These are phyloP conservation scores for Stenichneumon culpator DNA, from an alignment of 2,888 invertebrate species.

Conservation along the genomic window DNA sequence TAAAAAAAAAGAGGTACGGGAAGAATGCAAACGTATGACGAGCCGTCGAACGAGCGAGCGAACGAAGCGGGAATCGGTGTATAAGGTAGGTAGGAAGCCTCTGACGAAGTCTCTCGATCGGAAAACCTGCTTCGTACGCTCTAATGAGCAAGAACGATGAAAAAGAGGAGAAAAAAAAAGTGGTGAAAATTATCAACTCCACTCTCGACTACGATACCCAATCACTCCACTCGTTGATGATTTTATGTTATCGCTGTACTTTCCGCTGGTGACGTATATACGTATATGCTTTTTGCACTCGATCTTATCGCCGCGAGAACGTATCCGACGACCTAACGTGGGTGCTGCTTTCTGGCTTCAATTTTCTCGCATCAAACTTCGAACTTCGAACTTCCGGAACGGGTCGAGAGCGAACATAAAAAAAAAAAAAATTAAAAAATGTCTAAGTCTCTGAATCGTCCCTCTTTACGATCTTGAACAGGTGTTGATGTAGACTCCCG, in stretches of 20 bases:
- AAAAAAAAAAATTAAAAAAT: background rate
- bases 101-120: conserved; percentile 53
- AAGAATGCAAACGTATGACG: conserved; percentile 38
- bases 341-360: conserved; percentile 3
- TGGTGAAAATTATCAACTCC: background rate
- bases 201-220: conserved; percentile 3
- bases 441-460: background rate
- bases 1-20: background rate
- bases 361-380: conserved; percentile 31
- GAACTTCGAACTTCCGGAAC: conserved; percentile 20
- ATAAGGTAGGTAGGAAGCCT: conserved; percentile 32
- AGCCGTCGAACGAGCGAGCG: conserved; percentile 18
- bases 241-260: conserved; percentile 12
- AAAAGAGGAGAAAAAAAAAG: conserved; percentile 32
- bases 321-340: background rate
- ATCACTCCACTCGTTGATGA: background rate
- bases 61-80: conserved; percentile 23
- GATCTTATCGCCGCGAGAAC: background rate
- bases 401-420: background rate
- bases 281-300: background rate
- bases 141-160: conserved; percentile 55
- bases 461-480: background rate
- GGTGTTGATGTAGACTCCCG: background rate
- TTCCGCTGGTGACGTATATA: background rate
- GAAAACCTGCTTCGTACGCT: conserved; percentile 57